phyloP scores from a whole-genome alignment of 2,797 vertebrate species.

The Enteromius afrohamiltoni region DNA sequence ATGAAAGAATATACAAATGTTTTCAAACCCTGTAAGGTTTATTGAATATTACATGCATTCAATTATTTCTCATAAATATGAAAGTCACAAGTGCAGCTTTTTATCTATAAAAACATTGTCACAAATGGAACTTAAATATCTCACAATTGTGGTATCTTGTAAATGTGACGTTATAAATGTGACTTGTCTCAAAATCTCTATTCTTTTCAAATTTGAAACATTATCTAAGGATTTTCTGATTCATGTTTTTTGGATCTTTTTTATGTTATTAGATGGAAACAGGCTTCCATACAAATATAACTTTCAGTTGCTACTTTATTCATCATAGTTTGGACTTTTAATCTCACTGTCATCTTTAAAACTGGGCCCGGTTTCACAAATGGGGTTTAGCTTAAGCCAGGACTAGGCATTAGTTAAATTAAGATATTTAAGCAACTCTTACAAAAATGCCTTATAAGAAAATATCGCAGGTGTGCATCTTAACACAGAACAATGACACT shows the following conservation, averaged over 20 bases:
- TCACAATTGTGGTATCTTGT: not conserved
- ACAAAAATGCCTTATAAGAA: too few relatives aligned
- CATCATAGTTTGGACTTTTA: not conserved
- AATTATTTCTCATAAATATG: not conserved
- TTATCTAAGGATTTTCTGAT: not conserved
- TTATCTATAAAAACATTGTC: not conserved
- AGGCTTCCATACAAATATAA: not conserved
- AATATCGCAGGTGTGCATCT: too few relatives aligned
- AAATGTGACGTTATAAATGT: not conserved
- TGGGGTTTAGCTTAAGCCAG: too few relatives aligned
- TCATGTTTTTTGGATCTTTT: not conserved
- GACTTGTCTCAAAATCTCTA: not conserved
- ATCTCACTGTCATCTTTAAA: not conserved
- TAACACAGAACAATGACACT: too few relatives aligned
- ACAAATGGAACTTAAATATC: not conserved
- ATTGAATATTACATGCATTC: not conserved
- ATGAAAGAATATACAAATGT: not conserved
- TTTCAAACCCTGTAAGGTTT: not conserved
- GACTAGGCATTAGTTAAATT: too few relatives aligned
- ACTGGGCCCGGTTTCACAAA: too few relatives aligned
- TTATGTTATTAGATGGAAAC: conserved; percentile 3
- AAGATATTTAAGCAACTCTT: too few relatives aligned
- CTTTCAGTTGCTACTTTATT: not conserved
- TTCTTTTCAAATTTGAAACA: not conserved
- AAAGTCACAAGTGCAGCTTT: not conserved